Base-by-base conservation (phyloP, 1,140 invertebrate genomes). In the Drosophila fuyamai region DNA sequence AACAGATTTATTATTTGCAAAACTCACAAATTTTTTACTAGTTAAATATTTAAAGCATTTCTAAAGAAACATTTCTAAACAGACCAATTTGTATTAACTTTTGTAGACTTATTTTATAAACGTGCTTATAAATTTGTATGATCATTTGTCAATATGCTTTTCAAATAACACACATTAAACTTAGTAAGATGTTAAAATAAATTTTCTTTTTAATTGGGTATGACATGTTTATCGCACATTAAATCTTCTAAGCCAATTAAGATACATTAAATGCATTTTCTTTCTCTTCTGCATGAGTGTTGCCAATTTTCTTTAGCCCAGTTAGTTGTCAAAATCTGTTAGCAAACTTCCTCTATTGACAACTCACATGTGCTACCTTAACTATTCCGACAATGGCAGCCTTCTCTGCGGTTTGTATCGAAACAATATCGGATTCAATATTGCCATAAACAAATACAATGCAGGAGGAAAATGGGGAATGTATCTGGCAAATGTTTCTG, bases 361-460 rank as follows among this genome's bases (percentile, higher is more conserved):
- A 55, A 55, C 40, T 44, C 43, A 9, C 29, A 18, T 57, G 47
- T 48, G 27, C 38, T 41, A 47, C 43, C 43, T 70, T 27, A 13
- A 70, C 50, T 41, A 35, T 27, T 13, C 50, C 66, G 43, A 66
- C 73, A 76, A 76, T 55, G 41, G 29, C 47, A 43, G 18, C 50
- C 73, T 41, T 40, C 43, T 47, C 66, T 76, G 73, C 60, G 73
- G 73, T 76, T 76, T 67, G 10, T 53, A 58, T 76, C 41, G 36
- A 66, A 76, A 67, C 62, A 41, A 36, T 59, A 76, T 65, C 61
- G 54, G 55, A 76, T 48, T 76, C 62, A 76, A 76, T 76, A 76
- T 76, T 53, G 61, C 73, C 61, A 76, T 76, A 76, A 76, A 76
- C 61, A 76, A 76, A 76, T 76, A 76, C 58, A 75, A 63, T 72